Base-by-base conservation (phyloP, 2,113 vertebrate genomes). In the Nicator chloris region DNA sequence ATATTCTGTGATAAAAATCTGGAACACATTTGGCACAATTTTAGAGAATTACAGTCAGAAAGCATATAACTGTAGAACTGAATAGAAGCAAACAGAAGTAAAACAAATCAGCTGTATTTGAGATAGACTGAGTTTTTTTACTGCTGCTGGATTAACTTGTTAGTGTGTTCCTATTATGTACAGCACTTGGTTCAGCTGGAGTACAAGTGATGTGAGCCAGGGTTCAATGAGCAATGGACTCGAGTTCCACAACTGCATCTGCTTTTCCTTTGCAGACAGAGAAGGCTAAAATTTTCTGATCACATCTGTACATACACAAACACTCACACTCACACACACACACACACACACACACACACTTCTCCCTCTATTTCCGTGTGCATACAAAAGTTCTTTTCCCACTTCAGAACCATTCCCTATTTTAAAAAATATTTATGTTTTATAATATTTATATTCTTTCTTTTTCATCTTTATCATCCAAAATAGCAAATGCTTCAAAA, bases 41-140 rank as follows among this genome's bases (percentile, higher is more conserved):
- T 82, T 68, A 88, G n/a, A 89, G 30, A 88, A 51, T 59, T 94
- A 82, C 42, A 88, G 31, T 92, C 57, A 93, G 73, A 83, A 93
- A 92, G 28, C 53, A 86, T 68, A 69, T 91, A 92, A 33, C 40
- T 3, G 0, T 95, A 69, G 60, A 75, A 20, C 6, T 95, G 65
- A 82, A 83, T 33, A 78, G 72, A 88, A 78, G 15, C 53, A 44
- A 92, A 86, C 42, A 92, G 49, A 91, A 89, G 37, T 61, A 71
- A 86, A 92, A 22, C 16, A 95, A 86, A 75, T 63, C 0, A 3
- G 3, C 33, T 71, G 27, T 35, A n/a, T 79, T 83, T 89, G 40
- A 93, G 51, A 79, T 20, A 73, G 27, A 47, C 11, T 45, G 30
- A 23, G 5, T 35, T 88, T 93, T 93, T 83, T 45, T 76, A 37